Base-by-base conservation (phyloP, 1,140 invertebrate genomes). In the Temnothorax nylanderi region DNA sequence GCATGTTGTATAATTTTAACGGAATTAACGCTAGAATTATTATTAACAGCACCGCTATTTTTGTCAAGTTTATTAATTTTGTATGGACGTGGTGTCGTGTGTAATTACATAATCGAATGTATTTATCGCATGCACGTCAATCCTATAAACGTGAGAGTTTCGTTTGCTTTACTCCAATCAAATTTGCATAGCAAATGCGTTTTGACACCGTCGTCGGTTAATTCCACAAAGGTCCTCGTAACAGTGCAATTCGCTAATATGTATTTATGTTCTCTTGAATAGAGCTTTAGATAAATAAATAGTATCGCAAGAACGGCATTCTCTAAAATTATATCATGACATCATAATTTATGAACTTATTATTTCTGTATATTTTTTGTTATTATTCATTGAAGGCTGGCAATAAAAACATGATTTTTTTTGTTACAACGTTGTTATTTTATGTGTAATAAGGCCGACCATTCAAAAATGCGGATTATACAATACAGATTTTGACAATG, bases 161-260 rank as follows among this genome's bases (percentile, higher is more conserved):
- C 54, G 69, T 84, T 84, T 84, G 54, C 80, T 84, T 84, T 84
- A 60, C 69, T 47, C 69, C 80, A 75, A 84, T 84, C 80, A 84
- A 84, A 84, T 84, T 84, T 84, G 80, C 69, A 84, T 84, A 84
- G 80, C 54, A 84, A 84, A 84, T 84, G 80, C 80, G 44, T 74
- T 75, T 74, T 74, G 80, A 75, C 69, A 56, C 80, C 80, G 80
- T 84, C 69, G 80, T 75, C 69, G 69, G 54, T 84, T 84, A 75
- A 84, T 54, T 60, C 54, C 13, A 75, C 69, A 84, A 84, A 84
- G 80, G 80, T 62, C 32, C 80, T 75, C 41, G 11, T 58, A 74
- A 37, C 69, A 72, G 54, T 60, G 67, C 54, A 75, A 84, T 75
- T 75, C 44, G 54, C 80, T 62, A 44, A 74, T 21, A 37, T 62